Conservation (phyloP, 2,113 vertebrate species). For the Notiomystis cincta region DNA sequence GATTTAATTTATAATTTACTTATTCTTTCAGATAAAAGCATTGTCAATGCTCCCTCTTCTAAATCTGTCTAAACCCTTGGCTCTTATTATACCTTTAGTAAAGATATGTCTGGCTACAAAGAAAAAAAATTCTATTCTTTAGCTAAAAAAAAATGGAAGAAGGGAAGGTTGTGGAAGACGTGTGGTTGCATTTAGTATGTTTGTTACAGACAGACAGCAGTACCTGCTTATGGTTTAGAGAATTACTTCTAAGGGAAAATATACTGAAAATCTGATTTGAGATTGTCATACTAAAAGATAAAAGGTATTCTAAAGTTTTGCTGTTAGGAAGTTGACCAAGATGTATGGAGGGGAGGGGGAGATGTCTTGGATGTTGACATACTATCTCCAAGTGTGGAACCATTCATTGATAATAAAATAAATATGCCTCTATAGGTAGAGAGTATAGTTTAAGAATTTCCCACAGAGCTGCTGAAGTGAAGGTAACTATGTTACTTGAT, state of each 20-base stretch:
- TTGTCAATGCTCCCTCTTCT: background rate
- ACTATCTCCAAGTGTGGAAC: background rate
- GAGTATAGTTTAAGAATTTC: background rate
- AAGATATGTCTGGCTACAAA: background rate
- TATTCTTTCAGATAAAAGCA: background rate
- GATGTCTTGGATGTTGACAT: background rate
- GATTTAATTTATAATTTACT: background rate
- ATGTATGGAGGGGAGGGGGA: background rate
- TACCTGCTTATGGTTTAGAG: background rate
- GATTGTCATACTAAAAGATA: background rate
- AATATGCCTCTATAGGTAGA: background rate
- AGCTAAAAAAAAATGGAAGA: background rate
- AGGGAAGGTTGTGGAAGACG: background rate
- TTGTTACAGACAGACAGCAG: background rate
- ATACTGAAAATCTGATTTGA: background rate
- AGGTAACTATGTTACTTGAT: background rate
- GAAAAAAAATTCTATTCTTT: background rate
- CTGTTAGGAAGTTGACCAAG: background rate
- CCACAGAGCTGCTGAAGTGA: background rate
- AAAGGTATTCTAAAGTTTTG: background rate
- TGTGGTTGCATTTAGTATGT: background rate
- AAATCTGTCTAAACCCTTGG: background rate
- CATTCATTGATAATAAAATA: background rate
- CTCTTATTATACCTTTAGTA: background rate
- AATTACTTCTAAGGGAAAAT: background rate